Evolutionary conservation across 2,888 invertebrate species (phyloP), one percentile per base, ranked within the genome.

Genomic region (Entomobrya proxima): DNA sequence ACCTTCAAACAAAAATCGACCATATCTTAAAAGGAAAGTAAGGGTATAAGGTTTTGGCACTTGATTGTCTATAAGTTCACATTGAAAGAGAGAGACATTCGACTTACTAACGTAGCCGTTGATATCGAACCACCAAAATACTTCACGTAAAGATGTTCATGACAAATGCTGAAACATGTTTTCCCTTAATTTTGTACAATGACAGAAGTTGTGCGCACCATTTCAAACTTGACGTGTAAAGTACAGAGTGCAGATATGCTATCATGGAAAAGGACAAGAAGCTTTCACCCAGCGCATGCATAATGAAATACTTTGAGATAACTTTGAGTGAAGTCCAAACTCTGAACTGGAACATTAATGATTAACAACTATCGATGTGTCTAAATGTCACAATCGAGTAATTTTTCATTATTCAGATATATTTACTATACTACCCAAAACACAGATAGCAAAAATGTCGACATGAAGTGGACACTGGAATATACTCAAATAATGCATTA

Each of bases 401-500:
- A 82, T 82, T 67, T 83, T 83, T 83, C 24, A 61, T 61, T 7
- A 18, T 50, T 74, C 35, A 18, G 18, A 50, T 24, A 69, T 44
- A 52, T 50, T 30, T 74, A 18, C 5, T 64, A 11, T 30, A 4
- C 9, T 35, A 18, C 18, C 27, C 27, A 18, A 64, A 35, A 5
- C n/a, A 1, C 2, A 15, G 44, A 27, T 27, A 27, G 69, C 15
- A 1, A 32, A 64, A 64, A 55, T 50, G 40, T 37, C 67, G 82
- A 82, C 81, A 61, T 47, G 72, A 15, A 82, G 75, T 82, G 82
- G 82, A 82, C 82, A 75, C 15, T 27, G 21, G 52, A 75, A 67
- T 74, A 40, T 47, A 61, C 27, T 52, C 32, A 40, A 83, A 67
- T 61, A 76, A 55, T 40, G 30, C 58, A 40, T 72, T 74, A 74